Conservation (phyloP, 1,140 invertebrate species). For the Caenorhabditis tropicalis region DNA sequence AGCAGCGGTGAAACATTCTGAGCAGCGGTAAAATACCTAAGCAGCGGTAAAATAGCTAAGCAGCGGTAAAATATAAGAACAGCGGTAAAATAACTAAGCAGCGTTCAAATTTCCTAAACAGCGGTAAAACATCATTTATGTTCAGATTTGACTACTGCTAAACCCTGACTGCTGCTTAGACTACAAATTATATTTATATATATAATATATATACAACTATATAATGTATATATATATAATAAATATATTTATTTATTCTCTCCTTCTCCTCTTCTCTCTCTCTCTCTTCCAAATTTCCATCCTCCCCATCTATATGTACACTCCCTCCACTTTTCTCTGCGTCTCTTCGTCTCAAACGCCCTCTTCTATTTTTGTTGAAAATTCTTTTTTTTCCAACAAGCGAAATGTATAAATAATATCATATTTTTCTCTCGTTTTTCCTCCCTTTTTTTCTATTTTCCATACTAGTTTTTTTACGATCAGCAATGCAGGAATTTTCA, state of each 20-base stretch:
- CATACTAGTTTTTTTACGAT: neutral
- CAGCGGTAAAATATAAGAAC: too few relatives aligned
- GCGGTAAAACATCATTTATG: too few relatives aligned
- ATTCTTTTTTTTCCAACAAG: slow-evolving; percentile 19
- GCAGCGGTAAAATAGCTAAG: too few relatives aligned
- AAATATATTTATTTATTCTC: slow-evolving; percentile 16
- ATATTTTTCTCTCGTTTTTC: neutral
- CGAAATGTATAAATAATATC: slow-evolving; percentile 44
- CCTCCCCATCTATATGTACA: neutral
- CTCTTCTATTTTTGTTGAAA: slow-evolving; percentile 42
- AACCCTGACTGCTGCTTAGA: neutral
- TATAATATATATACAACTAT: neutral
- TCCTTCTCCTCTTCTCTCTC: neutral
- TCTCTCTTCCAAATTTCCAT: neutral
- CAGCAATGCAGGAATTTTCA: neutral
- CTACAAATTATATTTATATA: neutral
- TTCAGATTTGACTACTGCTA: too few relatives aligned
- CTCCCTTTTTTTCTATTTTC: neutral
- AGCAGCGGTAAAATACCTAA: too few relatives aligned
- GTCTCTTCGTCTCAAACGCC: neutral
- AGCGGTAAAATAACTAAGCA: too few relatives aligned
- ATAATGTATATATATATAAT: neutral
- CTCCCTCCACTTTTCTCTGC: neutral
- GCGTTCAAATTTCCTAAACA: too few relatives aligned
- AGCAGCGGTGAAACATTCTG: too few relatives aligned